Conservation (phyloP, 92 coral and sea anemone genomes). For the Bergia sp. region DNA sequence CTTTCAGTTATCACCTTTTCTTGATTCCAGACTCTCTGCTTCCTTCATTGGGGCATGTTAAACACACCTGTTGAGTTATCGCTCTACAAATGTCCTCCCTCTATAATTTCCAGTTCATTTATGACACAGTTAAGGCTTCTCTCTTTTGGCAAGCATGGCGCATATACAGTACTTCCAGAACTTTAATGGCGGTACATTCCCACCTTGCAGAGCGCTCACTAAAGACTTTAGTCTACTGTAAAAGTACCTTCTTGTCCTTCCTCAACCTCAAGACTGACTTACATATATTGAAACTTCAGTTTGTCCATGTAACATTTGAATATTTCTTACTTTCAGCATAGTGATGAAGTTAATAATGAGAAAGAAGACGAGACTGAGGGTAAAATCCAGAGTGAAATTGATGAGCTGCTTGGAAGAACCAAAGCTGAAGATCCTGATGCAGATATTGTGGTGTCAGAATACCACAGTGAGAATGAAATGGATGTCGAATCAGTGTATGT, state of each 20-base stretch:
- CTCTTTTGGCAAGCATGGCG: not conserved
- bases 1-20: too few species aligned
- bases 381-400: conserved; percentile 73
- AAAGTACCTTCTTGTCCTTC: too few species aligned
- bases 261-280: too few species aligned
- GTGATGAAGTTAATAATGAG: conserved; percentile 56
- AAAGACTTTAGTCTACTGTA: too few species aligned
- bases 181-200: too few species aligned
- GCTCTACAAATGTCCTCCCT: not conserved
- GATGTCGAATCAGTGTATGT: conserved; percentile 52
- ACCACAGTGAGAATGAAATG: conserved; percentile 81
- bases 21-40: too few species aligned
- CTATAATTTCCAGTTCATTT: too few species aligned
- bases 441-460: conserved; percentile 81
- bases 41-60: not conserved
- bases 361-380: conserved; percentile 59
- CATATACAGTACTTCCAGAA: too few species aligned
- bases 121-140: too few species aligned
- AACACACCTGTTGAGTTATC: not conserved
- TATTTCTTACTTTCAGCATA: conserved; percentile 50
- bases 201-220: too few species aligned
- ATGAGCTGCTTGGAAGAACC: conserved; percentile 68
- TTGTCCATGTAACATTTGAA: not conserved
- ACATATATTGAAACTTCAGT: too few species aligned
- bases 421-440: conserved; percentile 77